Evolutionary conservation across 23 tunicate species (phyloP).

Genomic region (Pegea sp.): DNA sequence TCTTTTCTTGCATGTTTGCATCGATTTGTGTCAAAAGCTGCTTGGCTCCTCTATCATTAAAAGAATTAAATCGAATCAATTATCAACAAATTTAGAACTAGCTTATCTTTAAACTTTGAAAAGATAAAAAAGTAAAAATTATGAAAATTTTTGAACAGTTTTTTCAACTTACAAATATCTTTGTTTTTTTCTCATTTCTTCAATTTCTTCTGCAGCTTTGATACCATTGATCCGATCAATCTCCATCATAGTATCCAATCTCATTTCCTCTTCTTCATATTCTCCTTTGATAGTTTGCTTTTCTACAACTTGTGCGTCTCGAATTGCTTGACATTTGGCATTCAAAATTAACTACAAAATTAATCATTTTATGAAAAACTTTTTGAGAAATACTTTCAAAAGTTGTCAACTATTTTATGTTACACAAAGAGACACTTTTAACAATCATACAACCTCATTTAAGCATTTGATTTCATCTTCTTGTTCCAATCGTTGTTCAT

Average conservation of each 20-base stretch:
- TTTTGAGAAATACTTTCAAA: too few relatives aligned
- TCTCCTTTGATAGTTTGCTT: conserved; percentile 45
- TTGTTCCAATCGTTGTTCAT: conserved; percentile 82
- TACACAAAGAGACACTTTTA: not conserved
- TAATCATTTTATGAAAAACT: too few relatives aligned
- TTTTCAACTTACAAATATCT: conserved; percentile 54
- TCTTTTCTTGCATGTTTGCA: conserved; percentile 58
- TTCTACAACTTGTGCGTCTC: conserved; percentile 95
- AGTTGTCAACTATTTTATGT: too few relatives aligned
- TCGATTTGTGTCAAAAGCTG: conserved; percentile 95
- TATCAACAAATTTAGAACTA: too few relatives aligned
- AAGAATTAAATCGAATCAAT: not conserved
- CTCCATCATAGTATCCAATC: conserved; percentile 96
- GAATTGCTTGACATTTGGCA: conserved; percentile 95
- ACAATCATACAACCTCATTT: conserved; percentile 34
- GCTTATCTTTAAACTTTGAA: too few relatives aligned
- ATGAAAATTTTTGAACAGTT: too few relatives aligned
- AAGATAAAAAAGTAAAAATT: too few relatives aligned
- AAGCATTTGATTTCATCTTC: conserved; percentile 98
- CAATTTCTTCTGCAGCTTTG: conserved; percentile 72
- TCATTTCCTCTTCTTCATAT: conserved; percentile 58
- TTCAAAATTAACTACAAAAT: conserved; percentile 59
- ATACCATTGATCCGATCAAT: conserved; percentile 86
- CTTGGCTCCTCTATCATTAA: conserved; percentile 47
- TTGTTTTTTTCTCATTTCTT: conserved; percentile 71